Conservation (phyloP, 2,113 vertebrate genomes). For the Ornithorhynchus anatinus region DNA sequence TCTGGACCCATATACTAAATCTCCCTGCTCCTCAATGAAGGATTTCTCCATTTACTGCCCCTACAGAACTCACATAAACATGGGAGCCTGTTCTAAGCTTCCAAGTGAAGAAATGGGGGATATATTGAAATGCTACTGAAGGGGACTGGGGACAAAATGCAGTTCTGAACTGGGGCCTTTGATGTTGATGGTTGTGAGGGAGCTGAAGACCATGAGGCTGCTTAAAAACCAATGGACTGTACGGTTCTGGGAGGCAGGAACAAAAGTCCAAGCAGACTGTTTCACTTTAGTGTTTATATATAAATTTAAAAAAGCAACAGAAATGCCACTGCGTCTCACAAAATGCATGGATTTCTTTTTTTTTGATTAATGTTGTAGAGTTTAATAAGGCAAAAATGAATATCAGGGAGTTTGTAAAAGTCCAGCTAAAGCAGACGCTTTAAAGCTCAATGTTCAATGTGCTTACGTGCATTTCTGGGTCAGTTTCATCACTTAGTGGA, state of each 20-base stretch:
- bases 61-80: no score
- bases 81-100: no score
- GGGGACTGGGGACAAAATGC: no score
- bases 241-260: neutral
- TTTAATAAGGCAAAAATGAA: constrained; percentile 26
- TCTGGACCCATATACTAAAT: no score
- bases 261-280: neutral
- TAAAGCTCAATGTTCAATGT: constrained; percentile 18
- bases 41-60: no score
- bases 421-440: constrained; percentile 5
- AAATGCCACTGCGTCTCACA: neutral
- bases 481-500: neutral
- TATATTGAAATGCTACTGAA: no score
- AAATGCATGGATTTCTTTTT: neutral
- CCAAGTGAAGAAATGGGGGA: no score
- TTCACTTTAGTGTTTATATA: constrained; percentile 11
- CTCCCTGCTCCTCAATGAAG: no score
- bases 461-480: constrained; percentile 1
- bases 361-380: neutral
- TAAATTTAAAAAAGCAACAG: constrained; percentile 28
- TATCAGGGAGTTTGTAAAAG: constrained; percentile 11
- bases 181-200: no score
- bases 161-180: neutral
- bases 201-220: no score
- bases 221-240: neutral